Base-by-base conservation (phyloP, 2,113 vertebrate species). In the Larimichthys polyactis region DNA sequence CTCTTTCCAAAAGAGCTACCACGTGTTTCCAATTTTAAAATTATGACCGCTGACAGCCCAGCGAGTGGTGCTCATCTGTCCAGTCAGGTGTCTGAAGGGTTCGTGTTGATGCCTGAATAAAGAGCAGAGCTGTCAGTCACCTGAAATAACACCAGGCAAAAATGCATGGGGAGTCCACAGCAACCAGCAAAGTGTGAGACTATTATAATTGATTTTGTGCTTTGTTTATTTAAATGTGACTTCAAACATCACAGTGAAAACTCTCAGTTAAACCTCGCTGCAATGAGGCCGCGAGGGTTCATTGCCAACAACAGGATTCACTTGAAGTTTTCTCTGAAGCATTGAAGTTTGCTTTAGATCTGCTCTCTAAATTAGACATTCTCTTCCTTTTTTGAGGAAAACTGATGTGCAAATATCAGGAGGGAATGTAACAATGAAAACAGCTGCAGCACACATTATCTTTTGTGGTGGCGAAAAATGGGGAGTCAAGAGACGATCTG, bases 391-490 rank as follows among this genome's bases (percentile, higher is more conserved):
- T 75, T 79, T 48, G 10, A 73, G 29, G 11, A 60, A 60, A 76
- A n/a, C 32, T 27, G 22, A 2, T 24, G 17, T 73, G 5, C 20
- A 49, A 27, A 60, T 27, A 27, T 27, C 27, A 71, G 9, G 4
- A 43, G 19, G 43, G 15, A 36, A 69, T 67, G 9, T 40, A 40
- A 40, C 36, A 40, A 40, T 40, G 36, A 9, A 9, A 40, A 8
- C 36, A 40, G 51, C 24, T 24, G 24, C 51, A 62, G 57, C 62
- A 65, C 54, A 49, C 57, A 70, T 83, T 83, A 40, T 40, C 36
- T 40, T 40, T 40, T 40, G 36, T 40, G 36, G 36, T 40, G 36
- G 8, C 36, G 8, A 8, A 40, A 40, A 40, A 40, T 9, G 36
- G 36, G 36, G 36, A 40, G 36, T 40, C 8, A 40, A 40, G 7